Evolutionary conservation across 2,888 invertebrate species (phyloP).

Genomic region (Dendrolimus houi): DNA sequence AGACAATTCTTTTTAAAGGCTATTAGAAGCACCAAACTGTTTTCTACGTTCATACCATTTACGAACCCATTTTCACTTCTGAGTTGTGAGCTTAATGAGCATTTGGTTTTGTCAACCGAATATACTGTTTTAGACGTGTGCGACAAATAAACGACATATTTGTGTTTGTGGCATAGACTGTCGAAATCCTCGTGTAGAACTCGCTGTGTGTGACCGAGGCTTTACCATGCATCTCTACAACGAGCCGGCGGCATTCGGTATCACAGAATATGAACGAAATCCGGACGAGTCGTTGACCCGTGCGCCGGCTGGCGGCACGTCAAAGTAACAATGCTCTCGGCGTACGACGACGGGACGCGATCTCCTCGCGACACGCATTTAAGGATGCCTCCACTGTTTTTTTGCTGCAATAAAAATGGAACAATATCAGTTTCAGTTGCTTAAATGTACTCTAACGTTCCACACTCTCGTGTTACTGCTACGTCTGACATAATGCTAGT

Average conservation of each 20-base stretch:
- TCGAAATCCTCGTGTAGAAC: no score
- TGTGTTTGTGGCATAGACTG: no score
- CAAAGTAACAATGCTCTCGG: constrained; percentile 66
- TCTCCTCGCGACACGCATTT: constrained; percentile 20
- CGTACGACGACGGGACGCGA: constrained; percentile 14
- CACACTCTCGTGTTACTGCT: not conserved
- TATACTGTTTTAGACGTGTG: no score
- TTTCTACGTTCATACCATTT: no score
- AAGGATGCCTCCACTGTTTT: not conserved
- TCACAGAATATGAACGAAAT: constrained; percentile 65
- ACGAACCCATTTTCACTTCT: no score
- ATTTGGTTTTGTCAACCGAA: no score
- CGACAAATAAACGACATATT: no score
- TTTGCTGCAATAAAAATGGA: not conserved
- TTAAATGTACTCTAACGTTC: not conserved
- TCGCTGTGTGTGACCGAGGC: not conserved
- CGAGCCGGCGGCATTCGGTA: constrained; percentile 18
- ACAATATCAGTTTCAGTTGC: no score
- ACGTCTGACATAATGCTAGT: no score
- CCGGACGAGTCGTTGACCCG: constrained; percentile 66
- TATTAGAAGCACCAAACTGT: no score
- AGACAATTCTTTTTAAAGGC: no score
- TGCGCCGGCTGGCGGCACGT: constrained; percentile 46
- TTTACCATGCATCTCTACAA: constrained; percentile 5
- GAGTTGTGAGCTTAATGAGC: no score